phyloP scores from a whole-genome alignment of 1,140 invertebrate genomes.

The Drosophila jambulina region DNA sequence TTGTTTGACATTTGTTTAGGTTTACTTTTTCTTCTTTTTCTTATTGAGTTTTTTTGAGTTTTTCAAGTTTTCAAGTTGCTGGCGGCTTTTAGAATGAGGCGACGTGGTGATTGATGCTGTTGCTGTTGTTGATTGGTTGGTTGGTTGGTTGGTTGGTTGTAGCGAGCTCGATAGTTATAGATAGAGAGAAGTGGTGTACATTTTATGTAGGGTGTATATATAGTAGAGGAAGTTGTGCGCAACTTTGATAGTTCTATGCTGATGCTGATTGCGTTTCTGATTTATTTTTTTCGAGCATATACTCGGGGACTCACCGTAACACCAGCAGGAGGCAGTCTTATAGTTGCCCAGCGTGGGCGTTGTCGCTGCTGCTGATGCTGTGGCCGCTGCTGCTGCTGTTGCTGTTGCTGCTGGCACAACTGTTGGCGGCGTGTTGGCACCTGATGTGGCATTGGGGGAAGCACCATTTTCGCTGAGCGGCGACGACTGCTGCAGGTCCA shows the following conservation, averaged over 20 bases:
- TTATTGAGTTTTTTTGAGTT: conserved; percentile 1
- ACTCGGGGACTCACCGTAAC: conserved; percentile 83
- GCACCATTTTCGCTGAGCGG: conserved; percentile 60
- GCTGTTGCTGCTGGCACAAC: conserved; percentile 36
- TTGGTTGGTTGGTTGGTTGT: conserved; percentile 65
- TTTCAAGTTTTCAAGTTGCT: conserved; percentile 28
- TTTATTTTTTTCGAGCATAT: conserved; percentile 48
- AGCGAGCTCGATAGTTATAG: conserved; percentile 69
- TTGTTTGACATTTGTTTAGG: conserved; percentile 28
- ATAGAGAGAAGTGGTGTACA: conserved; percentile 52
- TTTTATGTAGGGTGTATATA: conserved; percentile 50
- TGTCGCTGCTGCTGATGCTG: conserved; percentile 29
- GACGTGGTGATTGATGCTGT: conserved; percentile 72
- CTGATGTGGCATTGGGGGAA: conserved; percentile 48
- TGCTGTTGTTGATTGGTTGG: conserved; percentile 63
- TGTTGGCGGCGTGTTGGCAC: conserved; percentile 45
- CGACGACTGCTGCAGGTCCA: conserved; percentile 62
- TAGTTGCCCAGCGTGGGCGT: conserved; percentile 48
- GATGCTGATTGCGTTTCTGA: conserved; percentile 73
- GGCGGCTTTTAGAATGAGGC: conserved; percentile 62
- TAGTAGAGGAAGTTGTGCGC: conserved; percentile 74
- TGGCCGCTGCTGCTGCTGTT: conserved; percentile 17
- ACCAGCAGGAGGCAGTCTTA: conserved; percentile 84
- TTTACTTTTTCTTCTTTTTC: conserved; percentile 12
- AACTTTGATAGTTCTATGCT: conserved; percentile 66